These are phyloP conservation scores for Atractosteus spatula DNA, from an alignment of 2,113 vertebrate genomes.

Conservation along the genomic window DNA sequence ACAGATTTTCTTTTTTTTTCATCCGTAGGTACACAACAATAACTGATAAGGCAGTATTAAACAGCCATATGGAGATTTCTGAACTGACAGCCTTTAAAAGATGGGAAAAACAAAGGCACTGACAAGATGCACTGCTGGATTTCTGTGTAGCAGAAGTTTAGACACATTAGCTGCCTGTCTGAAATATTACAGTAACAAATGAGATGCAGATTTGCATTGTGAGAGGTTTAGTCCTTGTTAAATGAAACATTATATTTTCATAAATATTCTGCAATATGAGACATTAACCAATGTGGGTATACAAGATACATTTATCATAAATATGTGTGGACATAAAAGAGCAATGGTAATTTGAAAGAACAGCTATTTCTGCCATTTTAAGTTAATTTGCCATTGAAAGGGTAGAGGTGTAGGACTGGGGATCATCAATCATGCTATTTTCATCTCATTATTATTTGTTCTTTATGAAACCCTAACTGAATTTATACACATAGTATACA, in stretches of 20 bases:
- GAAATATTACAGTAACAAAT: not conserved
- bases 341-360: too few relatives aligned
- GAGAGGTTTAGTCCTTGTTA: constrained; percentile 9
- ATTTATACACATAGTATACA: too few relatives aligned
- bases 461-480: too few relatives aligned
- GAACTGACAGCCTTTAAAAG: not conserved
- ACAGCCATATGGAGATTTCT: constrained; percentile 10
- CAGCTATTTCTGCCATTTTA: too few relatives aligned
- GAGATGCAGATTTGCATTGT: constrained; percentile 5
- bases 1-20: not conserved
- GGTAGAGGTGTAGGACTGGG: too few relatives aligned
- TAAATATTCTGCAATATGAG: too few relatives aligned
- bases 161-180: constrained; percentile 11
- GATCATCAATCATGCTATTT: too few relatives aligned
- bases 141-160: constrained; percentile 14
- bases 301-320: too few relatives aligned
- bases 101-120: constrained; percentile 11
- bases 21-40: not conserved
- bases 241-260: not conserved
- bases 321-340: too few relatives aligned
- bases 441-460: too few relatives aligned
- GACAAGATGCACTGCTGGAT: constrained; percentile 1
- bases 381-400: too few relatives aligned
- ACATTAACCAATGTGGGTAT: too few relatives aligned
- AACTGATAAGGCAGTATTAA: not conserved